These are phyloP conservation scores for Triplophysa rosa DNA, from an alignment of 2,113 vertebrate species.

Conservation along the genomic window DNA sequence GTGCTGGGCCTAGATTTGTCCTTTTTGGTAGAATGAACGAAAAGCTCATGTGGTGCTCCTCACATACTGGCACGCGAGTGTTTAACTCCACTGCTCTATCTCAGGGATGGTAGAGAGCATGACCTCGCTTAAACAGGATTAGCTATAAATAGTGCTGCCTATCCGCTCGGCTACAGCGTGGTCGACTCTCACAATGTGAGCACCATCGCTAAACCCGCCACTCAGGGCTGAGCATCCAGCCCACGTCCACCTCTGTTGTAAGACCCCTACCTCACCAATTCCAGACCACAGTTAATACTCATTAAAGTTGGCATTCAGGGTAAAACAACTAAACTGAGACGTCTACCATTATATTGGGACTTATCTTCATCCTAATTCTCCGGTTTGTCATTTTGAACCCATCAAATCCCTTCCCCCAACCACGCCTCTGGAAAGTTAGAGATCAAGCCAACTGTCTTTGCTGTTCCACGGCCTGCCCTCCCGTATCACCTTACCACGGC, in stretches of 20 bases:
- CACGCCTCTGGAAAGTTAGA: conserved; percentile 29
- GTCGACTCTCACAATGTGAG: conserved; percentile 27
- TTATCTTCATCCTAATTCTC: conserved; percentile 5
- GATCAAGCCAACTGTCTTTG: conserved; percentile 36
- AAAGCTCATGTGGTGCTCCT: conserved; percentile 30
- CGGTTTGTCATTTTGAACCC: not conserved
- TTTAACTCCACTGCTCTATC: conserved; percentile 62
- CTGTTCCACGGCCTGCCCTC: conserved; percentile 13
- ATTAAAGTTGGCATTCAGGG: not conserved
- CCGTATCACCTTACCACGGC: conserved; percentile 21
- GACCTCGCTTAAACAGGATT: conserved; percentile 65
- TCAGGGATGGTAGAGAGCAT: conserved; percentile 63
- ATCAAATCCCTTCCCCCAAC: not conserved
- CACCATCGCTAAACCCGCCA: conserved; percentile 36
- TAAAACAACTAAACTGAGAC: too few relatives aligned
- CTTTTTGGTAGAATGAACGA: conserved; percentile 3
- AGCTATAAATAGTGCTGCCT: conserved; percentile 65
- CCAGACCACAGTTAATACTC: not conserved
- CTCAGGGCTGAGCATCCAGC: conserved; percentile 1
- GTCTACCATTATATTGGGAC: not conserved
- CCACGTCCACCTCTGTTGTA: not conserved
- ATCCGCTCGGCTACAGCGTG: conserved; percentile 53
- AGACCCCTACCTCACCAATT: not conserved
- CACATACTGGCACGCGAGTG: conserved; percentile 45
- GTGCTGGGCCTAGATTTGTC: not conserved